Evolutionary conservation across 1,140 invertebrate genomes (phyloP).

Genomic region (Geopemphigus sp.): DNA sequence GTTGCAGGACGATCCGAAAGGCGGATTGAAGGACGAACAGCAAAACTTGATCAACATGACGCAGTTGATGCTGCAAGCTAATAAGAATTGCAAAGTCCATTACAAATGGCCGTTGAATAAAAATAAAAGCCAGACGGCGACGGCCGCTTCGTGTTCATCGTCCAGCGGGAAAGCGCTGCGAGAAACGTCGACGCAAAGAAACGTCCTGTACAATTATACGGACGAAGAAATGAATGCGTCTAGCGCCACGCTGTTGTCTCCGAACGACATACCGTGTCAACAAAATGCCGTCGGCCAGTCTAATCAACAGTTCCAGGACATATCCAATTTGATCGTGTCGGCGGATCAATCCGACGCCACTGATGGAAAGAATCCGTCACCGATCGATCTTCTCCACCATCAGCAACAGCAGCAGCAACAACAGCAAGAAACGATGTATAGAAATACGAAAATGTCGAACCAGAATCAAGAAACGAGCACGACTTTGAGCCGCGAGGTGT

Average conservation of each 20-base stretch:
- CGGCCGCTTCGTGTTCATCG: too few species aligned
- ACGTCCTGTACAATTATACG: not conserved
- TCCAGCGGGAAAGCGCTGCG: not conserved
- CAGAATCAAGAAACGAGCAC: conserved; percentile 7
- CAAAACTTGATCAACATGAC: not conserved
- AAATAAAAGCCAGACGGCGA: conserved; percentile 7
- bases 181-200: conserved; percentile 6
- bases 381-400: too few species aligned
- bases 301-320: conserved; percentile 31
- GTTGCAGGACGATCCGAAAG: not conserved
- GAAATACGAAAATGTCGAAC: conserved; percentile 1
- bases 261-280: not conserved
- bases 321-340: conserved; percentile 20
- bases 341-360: conserved; percentile 3
- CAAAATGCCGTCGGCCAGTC: not conserved
- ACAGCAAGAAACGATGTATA: conserved; percentile 14
- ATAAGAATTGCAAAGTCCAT: conserved; percentile 32
- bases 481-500: not conserved
- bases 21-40: conserved; percentile 11
- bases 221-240: not conserved
- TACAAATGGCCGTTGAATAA: conserved; percentile 45
- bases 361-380: not conserved
- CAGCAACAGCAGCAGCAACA: not conserved
- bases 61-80: conserved; percentile 17
- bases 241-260: too few species aligned